These are phyloP conservation scores for Mesaphorura yosii DNA, from an alignment of 1,140 invertebrate species.

Conservation along the genomic window DNA sequence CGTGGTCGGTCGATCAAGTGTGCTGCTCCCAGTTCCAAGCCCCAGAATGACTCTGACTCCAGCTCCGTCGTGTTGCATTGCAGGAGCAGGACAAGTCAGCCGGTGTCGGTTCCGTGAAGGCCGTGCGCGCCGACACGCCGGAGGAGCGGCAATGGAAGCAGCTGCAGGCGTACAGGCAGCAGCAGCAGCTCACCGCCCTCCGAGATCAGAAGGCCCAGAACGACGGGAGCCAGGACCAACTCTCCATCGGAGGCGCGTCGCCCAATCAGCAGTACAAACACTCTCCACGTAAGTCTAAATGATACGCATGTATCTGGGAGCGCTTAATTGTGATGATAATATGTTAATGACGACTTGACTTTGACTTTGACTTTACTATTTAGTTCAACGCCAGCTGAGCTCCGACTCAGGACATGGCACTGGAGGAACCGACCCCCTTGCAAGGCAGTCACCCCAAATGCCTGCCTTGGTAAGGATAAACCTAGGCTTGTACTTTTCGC, in stretches of 20 bases:
- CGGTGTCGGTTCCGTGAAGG: slow-evolving; percentile 44
- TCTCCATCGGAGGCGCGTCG: too few species aligned
- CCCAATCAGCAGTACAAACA: slow-evolving; percentile 21
- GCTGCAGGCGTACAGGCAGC: slow-evolving; percentile 62
- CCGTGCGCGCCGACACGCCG: slow-evolving; percentile 54
- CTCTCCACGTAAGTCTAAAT: slow-evolving; percentile 9
- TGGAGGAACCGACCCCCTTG: slow-evolving; percentile 22
- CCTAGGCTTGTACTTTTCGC: too few species aligned
- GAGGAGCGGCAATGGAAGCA: slow-evolving; percentile 79
- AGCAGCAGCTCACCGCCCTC: slow-evolving; percentile 65
- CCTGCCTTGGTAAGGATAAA: too few species aligned
- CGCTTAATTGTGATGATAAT: too few species aligned
- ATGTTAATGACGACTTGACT: too few species aligned
- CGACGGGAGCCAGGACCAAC: too few species aligned
- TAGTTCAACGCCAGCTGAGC: slow-evolving; percentile 22
- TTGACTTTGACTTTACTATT: too few species aligned
- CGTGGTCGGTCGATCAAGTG: too few species aligned
- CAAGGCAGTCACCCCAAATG: slow-evolving; percentile 44
- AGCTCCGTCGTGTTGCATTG: neutral
- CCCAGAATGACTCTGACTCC: neutral
- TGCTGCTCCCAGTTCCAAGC: too few species aligned
- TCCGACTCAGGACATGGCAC: slow-evolving; percentile 33
- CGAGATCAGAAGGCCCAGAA: slow-evolving; percentile 61
- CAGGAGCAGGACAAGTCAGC: slow-evolving; percentile 58
- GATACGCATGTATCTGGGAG: too few species aligned